Conservation (phyloP, 2,797 vertebrate genomes). For the Malurus leucopterus region DNA sequence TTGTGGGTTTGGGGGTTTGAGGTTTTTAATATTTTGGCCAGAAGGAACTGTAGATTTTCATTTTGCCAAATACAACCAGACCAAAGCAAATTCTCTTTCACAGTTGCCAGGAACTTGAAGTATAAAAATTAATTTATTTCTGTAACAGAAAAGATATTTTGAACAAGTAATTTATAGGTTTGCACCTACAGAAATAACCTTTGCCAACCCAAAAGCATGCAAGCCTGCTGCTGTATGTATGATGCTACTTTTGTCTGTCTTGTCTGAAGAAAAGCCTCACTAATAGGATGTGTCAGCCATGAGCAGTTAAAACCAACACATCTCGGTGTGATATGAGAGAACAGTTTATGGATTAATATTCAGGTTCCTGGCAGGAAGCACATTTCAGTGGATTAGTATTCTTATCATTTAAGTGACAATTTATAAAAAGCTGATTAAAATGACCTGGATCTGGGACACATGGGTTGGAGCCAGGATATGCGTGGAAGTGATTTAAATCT, state of each 20-base stretch:
- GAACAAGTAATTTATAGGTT: not conserved
- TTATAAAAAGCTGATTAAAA: constrained; percentile 33
- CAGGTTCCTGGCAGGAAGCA: constrained; percentile 7
- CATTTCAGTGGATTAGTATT: not conserved
- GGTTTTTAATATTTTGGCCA: not conserved
- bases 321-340: not conserved
- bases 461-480: not conserved
- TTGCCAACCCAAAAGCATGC: not conserved
- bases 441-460: not conserved
- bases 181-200: not conserved
- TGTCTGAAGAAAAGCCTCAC: not conserved
- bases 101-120: not conserved
- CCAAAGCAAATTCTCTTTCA: not conserved
- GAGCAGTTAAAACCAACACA: not conserved
- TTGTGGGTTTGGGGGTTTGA: not conserved
- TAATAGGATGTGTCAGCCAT: not conserved
- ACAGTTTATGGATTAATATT: not conserved
- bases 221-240: not conserved
- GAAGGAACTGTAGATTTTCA: not conserved
- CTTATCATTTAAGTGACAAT: not conserved
- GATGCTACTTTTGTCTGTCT: not conserved
- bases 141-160: not conserved
- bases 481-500: constrained; percentile 19
- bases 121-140: not conserved
- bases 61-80: not conserved